Conservation (phyloP, 1,140 invertebrate species). For the Amphibalanus amphitrite region DNA sequence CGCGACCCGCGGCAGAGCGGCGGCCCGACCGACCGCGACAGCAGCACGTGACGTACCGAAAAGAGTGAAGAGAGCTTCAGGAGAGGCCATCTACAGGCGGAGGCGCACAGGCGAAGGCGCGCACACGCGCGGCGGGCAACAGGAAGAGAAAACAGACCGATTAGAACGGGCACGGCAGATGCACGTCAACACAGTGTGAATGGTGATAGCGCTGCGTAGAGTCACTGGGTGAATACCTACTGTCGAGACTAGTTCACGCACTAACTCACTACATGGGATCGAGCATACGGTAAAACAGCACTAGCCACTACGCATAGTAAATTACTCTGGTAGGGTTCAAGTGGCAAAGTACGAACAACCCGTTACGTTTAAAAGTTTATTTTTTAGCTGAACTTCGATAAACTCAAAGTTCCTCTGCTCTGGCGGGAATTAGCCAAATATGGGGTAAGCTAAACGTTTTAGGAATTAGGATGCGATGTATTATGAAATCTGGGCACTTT, state of each 20-base stretch:
- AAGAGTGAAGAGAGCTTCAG: slow-evolving; percentile 99
- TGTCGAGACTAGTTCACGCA: background rate
- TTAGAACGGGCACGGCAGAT: background rate
- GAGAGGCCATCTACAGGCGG: slow-evolving; percentile 87
- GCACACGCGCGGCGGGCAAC: background rate
- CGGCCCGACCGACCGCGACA: slow-evolving; percentile 91
- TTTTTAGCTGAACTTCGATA: no score
- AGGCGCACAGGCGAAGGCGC: background rate
- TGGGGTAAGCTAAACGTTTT: no score
- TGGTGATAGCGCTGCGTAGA: background rate
- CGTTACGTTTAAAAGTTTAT: no score
- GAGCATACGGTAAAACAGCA: no score
- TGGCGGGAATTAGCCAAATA: no score
- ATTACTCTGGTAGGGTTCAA: no score
- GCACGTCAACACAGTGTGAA: background rate
- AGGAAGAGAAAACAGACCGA: background rate
- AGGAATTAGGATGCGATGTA: no score
- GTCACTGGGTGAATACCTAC: background rate
- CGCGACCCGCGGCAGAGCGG: slow-evolving; percentile 18
- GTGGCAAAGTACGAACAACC: no score
- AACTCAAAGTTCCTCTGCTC: no score
- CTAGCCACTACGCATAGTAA: no score
- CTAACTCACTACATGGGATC: no score
- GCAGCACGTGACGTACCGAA: slow-evolving; percentile 87
- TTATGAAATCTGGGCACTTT: no score